phyloP scores from a whole-genome alignment of 2,797 vertebrate species.

The Myotis vivesi region DNA sequence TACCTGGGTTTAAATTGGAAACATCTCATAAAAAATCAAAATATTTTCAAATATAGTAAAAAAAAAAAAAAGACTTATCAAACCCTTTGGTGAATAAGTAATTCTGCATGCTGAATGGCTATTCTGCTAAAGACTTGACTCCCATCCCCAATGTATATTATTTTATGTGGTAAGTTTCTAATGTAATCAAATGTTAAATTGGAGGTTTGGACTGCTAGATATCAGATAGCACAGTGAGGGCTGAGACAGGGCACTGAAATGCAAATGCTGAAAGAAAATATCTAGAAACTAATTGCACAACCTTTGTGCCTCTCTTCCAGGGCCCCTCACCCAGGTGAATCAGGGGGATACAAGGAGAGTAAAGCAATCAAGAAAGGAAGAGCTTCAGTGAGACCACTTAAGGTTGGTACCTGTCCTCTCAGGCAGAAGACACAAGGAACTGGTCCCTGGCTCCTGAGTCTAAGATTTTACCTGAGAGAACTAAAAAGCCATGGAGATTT shows the following conservation, averaged over 20 bases:
- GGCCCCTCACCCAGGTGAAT: neutral
- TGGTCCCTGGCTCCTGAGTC: neutral
- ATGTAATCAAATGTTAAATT: conserved; percentile 7
- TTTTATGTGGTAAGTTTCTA: conserved; percentile 28
- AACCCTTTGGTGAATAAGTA: conserved; percentile 7
- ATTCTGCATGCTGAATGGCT: neutral
- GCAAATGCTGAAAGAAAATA: neutral
- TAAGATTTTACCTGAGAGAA: neutral
- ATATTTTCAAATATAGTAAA: conserved; percentile 57
- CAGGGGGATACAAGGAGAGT: neutral
- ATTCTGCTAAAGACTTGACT: neutral
- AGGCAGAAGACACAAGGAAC: neutral
- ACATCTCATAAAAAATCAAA: conserved; percentile 60
- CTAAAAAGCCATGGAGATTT: neutral
- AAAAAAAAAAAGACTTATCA: neutral
- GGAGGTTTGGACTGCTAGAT: conserved; percentile 28
- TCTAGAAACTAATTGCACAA: neutral
- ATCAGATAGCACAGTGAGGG: neutral
- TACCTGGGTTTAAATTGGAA: conserved; percentile 71
- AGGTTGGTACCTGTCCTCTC: neutral
- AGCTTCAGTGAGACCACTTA: neutral
- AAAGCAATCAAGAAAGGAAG: neutral
- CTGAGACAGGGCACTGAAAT: neutral
- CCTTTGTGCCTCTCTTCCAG: neutral
- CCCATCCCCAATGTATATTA: neutral